Base-by-base conservation (phyloP, 2,888 invertebrate genomes). In the Barypeithes pellucidus region DNA sequence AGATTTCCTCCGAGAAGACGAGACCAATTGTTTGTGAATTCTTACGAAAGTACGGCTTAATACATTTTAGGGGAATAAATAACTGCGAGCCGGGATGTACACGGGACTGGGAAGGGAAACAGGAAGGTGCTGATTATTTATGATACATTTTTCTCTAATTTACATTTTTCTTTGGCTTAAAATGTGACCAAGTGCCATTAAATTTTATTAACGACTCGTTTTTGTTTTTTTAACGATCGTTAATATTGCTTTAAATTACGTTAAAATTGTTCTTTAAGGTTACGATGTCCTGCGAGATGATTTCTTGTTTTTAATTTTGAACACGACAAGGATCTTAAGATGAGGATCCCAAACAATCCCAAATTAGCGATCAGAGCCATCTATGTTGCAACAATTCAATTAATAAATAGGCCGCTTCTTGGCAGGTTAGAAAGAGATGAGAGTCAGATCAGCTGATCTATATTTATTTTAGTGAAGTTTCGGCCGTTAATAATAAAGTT, bases 71-170 rank as follows among this genome's bases (percentile, higher is more conserved):
- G 67, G 71, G 80, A 81, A 84, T 84, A 84, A 85, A 85, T 84
- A 84, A 85, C 80, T 77, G 77, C 76, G 77, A 74, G 77, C 75
- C 65, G 69, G 69, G 57, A 62, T 63, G 50, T 72, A 72, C 72
- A 67, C 67, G 72, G 61, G 50, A 81, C 29, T 29, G 29, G 82
- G 81, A 83, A 81, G 82, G 82, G 81, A 83, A 84, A 83, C 84
- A 83, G 85, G 85, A 85, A 83, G 84, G 79, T 82, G 82, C 83
- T 83, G 83, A 84, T 85, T 85, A 85, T 85, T 85, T 85, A 85
- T 83, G 85, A 83, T 82, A 81, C 82, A 83, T 82, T 84, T 85
- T 85, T 84, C 82, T 82, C 81, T 84, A 83, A 85, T 85, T 85
- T 84, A 83, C 83, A 85, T 85, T 85, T 85, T 84, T 85, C 84